These are phyloP conservation scores for Polyommatus icarus DNA, from an alignment of 2,888 invertebrate species.

Conservation along the genomic window DNA sequence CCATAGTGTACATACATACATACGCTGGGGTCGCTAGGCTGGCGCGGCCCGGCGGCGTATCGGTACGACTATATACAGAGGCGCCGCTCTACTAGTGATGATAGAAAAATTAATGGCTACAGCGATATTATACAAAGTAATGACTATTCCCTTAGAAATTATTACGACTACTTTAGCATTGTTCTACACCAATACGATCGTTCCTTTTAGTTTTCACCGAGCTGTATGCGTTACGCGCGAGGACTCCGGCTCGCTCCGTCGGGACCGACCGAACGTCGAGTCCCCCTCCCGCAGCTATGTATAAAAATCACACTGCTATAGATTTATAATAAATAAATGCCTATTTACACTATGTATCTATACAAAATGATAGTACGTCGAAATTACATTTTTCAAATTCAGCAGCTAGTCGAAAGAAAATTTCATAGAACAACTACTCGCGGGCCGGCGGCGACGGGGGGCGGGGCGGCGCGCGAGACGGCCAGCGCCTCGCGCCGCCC, in stretches of 20 bases:
- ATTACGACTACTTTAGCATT: conserved; percentile 78
- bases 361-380: conserved; percentile 79
- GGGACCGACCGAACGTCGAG: conserved; percentile 65
- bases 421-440: conserved; percentile 69
- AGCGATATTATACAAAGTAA: conserved; percentile 81
- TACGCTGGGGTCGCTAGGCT: conserved; percentile 52
- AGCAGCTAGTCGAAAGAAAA: conserved; percentile 75
- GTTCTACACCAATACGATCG: conserved; percentile 76
- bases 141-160: conserved; percentile 81
- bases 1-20: conserved; percentile 76
- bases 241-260: conserved; percentile 68
- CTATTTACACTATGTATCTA: conserved; percentile 81
- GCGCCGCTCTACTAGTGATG: conserved; percentile 63
- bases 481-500: conserved; percentile 44
- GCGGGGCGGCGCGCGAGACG: conserved; percentile 32
- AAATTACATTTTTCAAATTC: conserved; percentile 74
- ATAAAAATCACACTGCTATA: conserved; percentile 78
- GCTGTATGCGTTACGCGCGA: conserved; percentile 67
- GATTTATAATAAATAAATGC: conserved; percentile 81
- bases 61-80: conserved; percentile 56
- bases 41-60: conserved; percentile 52
- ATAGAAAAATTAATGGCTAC: conserved; percentile 79
- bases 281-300: conserved; percentile 76
- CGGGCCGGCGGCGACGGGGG: conserved; percentile 47
- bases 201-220: conserved; percentile 62